These are phyloP conservation scores for Tubiluchus corallicola DNA, from an alignment of 2,888 invertebrate species.

Conservation along the genomic window DNA sequence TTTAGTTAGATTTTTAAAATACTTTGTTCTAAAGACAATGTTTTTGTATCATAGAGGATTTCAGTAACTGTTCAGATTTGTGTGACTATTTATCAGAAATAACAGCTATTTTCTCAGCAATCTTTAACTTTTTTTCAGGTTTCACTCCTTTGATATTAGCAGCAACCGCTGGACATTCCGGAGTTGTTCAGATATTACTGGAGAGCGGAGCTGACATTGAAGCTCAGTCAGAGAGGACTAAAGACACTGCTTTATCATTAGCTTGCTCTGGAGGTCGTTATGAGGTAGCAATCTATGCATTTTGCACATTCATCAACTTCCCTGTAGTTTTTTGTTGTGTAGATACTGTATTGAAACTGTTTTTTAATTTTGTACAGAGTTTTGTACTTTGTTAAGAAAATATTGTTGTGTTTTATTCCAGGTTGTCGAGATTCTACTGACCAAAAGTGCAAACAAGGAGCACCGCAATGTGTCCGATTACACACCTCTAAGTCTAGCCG, in stretches of 20 bases:
- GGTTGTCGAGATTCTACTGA: slow-evolving; percentile 74
- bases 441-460: slow-evolving; percentile 72
- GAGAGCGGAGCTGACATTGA: slow-evolving; percentile 92
- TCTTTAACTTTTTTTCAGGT: slow-evolving; percentile 41
- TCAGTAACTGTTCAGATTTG: too few species aligned
- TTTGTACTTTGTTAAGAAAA: background rate
- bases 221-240: slow-evolving; percentile 94
- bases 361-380: background rate
- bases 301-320: background rate
- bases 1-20: too few species aligned
- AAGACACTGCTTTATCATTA: slow-evolving; percentile 89
- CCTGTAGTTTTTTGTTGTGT: background rate
- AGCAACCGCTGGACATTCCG: slow-evolving; percentile 84
- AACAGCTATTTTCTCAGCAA: too few species aligned
- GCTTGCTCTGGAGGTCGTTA: slow-evolving; percentile 94
- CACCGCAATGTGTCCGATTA: slow-evolving; percentile 98
- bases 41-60: too few species aligned
- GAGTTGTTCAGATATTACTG: slow-evolving; percentile 75
- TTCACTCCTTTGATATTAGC: slow-evolving; percentile 93
- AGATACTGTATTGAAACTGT: background rate
- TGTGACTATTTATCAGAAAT: too few species aligned
- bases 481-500: slow-evolving; percentile 93
- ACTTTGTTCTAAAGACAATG: too few species aligned
- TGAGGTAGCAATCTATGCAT: slow-evolving; percentile 44
- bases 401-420: slow-evolving; percentile 16